phyloP scores from a whole-genome alignment of 64 coral and sea anemone genomes.

The Dendronephthya gigantea region DNA sequence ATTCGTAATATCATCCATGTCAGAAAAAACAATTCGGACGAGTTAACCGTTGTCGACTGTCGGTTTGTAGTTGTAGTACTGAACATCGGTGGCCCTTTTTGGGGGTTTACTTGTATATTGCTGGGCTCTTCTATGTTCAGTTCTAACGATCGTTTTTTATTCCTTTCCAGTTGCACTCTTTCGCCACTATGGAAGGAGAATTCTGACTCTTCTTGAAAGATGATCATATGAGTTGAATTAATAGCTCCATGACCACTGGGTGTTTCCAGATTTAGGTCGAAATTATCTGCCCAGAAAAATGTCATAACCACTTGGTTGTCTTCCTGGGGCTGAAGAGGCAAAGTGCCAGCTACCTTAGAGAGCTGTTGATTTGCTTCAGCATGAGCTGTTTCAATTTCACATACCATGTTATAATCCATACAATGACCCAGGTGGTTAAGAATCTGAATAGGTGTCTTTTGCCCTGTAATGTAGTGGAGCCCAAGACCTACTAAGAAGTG shows the following conservation, averaged over 20 bases:
- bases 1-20: background rate
- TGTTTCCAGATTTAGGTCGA: background rate
- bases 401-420: background rate
- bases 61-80: background rate
- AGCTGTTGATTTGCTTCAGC: background rate
- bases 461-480: background rate
- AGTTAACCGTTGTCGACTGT: background rate
- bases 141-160: background rate
- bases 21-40: background rate
- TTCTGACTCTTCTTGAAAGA: background rate
- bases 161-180: background rate
- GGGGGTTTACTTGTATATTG: background rate
- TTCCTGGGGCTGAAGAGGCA: background rate
- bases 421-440: background rate
- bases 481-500: slow-evolving; percentile 3
- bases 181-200: background rate
- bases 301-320: background rate
- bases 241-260: background rate
- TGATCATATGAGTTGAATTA: background rate
- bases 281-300: slow-evolving; percentile 6
- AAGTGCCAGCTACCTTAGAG: background rate
- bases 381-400: background rate
- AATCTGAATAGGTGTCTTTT: background rate
- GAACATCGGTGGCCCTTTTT: background rate
- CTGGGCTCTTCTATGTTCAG: background rate